These are phyloP conservation scores for Pandemis corylana DNA, from an alignment of 2,888 invertebrate species.

Conservation along the genomic window DNA sequence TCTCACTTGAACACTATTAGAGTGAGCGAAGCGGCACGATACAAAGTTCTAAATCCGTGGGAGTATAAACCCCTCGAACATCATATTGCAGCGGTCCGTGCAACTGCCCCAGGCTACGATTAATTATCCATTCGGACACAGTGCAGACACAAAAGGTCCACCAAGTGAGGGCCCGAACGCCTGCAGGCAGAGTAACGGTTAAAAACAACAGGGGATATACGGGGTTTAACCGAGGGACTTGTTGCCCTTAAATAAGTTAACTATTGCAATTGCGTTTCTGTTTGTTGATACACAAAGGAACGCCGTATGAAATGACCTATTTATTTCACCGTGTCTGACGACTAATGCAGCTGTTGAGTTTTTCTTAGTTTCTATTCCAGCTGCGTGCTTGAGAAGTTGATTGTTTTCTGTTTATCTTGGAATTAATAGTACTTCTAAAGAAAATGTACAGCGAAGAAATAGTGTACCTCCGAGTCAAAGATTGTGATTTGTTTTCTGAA, in stretches of 20 bases:
- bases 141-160: constrained; percentile 40
- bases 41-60: no score
- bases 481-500: background rate
- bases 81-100: constrained; percentile 32
- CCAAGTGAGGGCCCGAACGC: constrained; percentile 23
- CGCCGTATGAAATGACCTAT: constrained; percentile 5
- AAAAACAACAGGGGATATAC: constrained; percentile 38
- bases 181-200: constrained; percentile 36
- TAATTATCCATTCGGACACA: constrained; percentile 44
- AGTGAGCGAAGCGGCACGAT: no score
- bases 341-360: background rate
- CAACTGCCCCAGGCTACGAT: constrained; percentile 34
- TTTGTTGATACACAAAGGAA: constrained; percentile 31
- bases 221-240: constrained; percentile 32
- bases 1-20: no score
- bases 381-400: background rate
- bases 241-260: constrained; percentile 36
- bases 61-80: constrained; percentile 6
- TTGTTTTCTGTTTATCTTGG: background rate
- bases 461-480: background rate
- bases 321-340: background rate
- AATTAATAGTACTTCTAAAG: background rate
- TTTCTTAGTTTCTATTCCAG: background rate
- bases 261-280: constrained; percentile 31
- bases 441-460: background rate